Percentiles rank a stretch among this genome's conserved stretches.
Evolutionary conservation across 2,888 invertebrate species (phyloP).

Genomic region (Hypsopygia costalis): DNA sequence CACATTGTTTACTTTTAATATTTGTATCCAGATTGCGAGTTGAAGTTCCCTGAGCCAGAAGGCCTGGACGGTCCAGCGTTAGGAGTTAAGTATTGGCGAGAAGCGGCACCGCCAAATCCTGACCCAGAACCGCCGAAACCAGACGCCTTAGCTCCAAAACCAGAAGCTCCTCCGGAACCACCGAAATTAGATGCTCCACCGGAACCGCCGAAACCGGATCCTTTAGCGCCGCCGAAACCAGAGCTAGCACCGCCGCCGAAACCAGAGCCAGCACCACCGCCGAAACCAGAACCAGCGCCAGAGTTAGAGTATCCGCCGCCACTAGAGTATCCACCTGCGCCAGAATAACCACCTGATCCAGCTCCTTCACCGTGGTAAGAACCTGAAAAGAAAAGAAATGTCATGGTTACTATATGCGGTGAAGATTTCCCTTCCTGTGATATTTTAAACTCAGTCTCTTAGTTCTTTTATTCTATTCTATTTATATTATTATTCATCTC

Average conservation of each 20-base stretch:
- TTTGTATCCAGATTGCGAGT: conserved; percentile 66
- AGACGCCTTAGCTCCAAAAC: conserved; percentile 19
- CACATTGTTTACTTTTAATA: conserved; percentile 45
- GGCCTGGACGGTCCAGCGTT: conserved; percentile 52
- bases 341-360: conserved; percentile 26
- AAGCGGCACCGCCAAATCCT: conserved; percentile 46
- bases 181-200: conserved; percentile 22
- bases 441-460: no score
- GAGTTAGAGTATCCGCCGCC: conserved; percentile 28
- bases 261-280: conserved; percentile 20
- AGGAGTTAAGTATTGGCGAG: conserved; percentile 68
- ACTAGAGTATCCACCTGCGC: conserved; percentile 24
- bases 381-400: conserved; percentile 39
- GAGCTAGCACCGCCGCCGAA: conserved; percentile 22
- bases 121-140: conserved; percentile 21
- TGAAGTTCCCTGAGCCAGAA: conserved; percentile 67
- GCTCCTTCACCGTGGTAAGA: conserved; percentile 67
- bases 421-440: no score
- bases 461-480: no score
- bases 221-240: conserved; percentile 24
- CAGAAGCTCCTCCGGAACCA: conserved; percentile 22
- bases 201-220: conserved; percentile 19
- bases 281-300: conserved; percentile 20
- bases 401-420: neutral
- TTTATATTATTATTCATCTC: no score